Conservation (phyloP, 2,888 invertebrate genomes). For the Drosophila nr. medialis region DNA sequence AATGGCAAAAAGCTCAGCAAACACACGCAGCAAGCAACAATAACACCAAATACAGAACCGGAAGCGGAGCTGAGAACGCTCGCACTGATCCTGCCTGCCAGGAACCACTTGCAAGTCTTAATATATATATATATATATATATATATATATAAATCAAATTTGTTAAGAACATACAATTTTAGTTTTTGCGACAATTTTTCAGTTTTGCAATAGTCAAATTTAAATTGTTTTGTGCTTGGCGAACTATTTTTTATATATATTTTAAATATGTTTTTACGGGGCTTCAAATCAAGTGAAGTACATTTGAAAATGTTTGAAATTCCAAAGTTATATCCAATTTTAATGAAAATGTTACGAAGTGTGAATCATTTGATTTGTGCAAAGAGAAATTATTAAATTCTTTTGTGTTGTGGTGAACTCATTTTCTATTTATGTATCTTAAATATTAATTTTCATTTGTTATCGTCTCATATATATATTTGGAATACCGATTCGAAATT, state of each 20-base stretch:
- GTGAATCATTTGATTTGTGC: neutral
- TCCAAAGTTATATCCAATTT: neutral
- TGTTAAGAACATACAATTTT: too few relatives aligned
- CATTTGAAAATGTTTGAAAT: neutral
- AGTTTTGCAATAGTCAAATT: too few relatives aligned
- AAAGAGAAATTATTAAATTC: neutral
- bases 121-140: neutral
- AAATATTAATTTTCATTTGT: neutral
- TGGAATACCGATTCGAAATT: neutral
- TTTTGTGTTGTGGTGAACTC: neutral
- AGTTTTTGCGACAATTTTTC: too few relatives aligned
- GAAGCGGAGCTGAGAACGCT: conserved; percentile 1
- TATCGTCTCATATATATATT: neutral
- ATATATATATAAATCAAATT: too few relatives aligned
- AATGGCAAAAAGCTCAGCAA: conserved; percentile 63
- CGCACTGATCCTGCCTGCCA: conserved; percentile 16
- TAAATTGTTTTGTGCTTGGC: neutral
- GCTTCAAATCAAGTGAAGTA: neutral
- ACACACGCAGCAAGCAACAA: conserved; percentile 38
- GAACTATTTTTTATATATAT: neutral
- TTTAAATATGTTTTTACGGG: neutral
- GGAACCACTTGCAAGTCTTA: neutral
- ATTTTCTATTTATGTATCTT: neutral
- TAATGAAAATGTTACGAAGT: neutral
- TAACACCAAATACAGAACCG: conserved; percentile 30